Evolutionary conservation across 2,113 vertebrate genomes (phyloP), one percentile per base, ranked within the genome.

Genomic region (Xenopus laevis): DNA sequence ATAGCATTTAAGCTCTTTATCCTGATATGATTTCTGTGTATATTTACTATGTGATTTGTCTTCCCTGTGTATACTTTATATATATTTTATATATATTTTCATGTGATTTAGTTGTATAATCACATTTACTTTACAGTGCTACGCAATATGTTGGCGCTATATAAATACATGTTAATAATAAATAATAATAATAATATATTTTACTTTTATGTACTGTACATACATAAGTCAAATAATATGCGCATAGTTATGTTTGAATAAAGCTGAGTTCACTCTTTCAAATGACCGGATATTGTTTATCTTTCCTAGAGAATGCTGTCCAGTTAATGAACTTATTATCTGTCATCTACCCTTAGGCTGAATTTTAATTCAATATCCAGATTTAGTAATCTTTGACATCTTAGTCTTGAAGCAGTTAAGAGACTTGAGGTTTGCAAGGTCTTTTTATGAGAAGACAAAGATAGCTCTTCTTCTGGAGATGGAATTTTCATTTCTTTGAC

Each of bases 301-400:
- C 70, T 79, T 80, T 81, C 79, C 30, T 57, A 82, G 81, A 79
- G 20, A 80, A 83, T 77, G 0, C 80, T 81, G 80, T 84, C 79
- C 74, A 71, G 69, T 80, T 79, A 81, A 82, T 81, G 79, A 84
- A 84, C 81, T 81, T 84, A 86, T 85, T 83, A 85, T 84, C 84
- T 79, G 45, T 74, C 79, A 74, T 76, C 84, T 55, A 8, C 53
- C 82, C 79, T 80, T 79, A 85, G 86, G 82, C 80, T 83, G 74
- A 78, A 80, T 84, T 87, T 84, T 83, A 83, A 86, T 87, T 87
- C 84, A 79, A 79, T 81, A 79, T 79, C 70, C 67, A 83, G 80
- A 82, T 87, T 84, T 86, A 83, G 80, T 81, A 84, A 86, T 86
- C 82, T n/a, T 44, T 82, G 78, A 82, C 84, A 86, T 86, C 82